Evolutionary conservation across 1,140 invertebrate species (phyloP).

Genomic region (Zaprionus davidi): DNA sequence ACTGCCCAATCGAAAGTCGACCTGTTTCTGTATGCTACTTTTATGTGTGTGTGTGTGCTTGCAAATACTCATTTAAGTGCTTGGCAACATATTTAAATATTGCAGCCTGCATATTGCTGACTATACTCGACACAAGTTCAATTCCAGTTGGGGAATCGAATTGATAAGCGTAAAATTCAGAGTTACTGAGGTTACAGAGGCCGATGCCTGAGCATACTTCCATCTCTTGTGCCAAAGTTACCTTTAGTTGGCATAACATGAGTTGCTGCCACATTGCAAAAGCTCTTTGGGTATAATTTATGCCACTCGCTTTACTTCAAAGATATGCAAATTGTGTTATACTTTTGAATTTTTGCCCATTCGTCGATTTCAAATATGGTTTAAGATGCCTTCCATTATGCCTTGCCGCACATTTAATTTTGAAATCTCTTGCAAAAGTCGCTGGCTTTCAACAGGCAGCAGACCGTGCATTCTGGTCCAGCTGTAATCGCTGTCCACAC

Average conservation of each 20-base stretch:
- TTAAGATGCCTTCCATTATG: not conserved
- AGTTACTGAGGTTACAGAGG: not conserved
- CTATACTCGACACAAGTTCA: not conserved
- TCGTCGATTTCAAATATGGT: not conserved
- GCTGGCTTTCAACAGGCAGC: not conserved
- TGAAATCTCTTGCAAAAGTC: slow-evolving; percentile 11
- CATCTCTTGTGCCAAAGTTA: no score
- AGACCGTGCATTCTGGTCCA: slow-evolving; percentile 14
- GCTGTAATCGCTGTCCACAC: slow-evolving; percentile 20
- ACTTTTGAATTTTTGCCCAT: not conserved
- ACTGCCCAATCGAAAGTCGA: slow-evolving; percentile 22
- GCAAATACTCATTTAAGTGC: slow-evolving; percentile 66
- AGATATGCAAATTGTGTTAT: slow-evolving; percentile 1
- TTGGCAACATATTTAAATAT: slow-evolving; percentile 67
- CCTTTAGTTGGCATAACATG: not conserved
- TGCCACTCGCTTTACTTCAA: not conserved
- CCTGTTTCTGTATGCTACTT: not conserved
- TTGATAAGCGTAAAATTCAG: not conserved
- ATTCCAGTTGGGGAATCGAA: not conserved
- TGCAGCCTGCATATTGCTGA: not conserved
- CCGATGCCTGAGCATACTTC: no score
- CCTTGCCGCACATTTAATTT: slow-evolving; percentile 12
- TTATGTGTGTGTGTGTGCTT: slow-evolving; percentile 23
- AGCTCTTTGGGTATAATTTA: slow-evolving; percentile 2
- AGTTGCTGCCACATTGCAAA: slow-evolving; percentile 1